A percentile compares a stretch with the other conserved stretches of the same genome.
These are phyloP conservation scores for Eilema depressum DNA, from an alignment of 2,888 invertebrate genomes.

Conservation along the genomic window DNA sequence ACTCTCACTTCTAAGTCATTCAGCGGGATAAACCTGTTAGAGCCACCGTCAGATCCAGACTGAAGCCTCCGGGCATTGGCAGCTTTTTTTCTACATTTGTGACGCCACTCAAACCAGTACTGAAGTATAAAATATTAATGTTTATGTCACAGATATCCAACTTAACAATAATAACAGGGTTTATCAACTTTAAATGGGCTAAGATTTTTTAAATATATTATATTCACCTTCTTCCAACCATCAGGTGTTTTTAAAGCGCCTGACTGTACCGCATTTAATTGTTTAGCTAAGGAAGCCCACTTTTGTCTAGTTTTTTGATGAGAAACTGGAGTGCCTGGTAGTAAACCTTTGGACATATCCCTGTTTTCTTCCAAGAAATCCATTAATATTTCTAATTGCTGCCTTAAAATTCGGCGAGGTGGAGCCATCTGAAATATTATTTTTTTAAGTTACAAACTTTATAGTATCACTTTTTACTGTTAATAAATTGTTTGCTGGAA, in stretches of 20 bases:
- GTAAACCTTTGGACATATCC: slow-evolving; percentile 71
- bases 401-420: slow-evolving; percentile 72
- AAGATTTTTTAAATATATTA: neutral
- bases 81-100: slow-evolving; percentile 78
- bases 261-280: slow-evolving; percentile 70
- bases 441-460: slow-evolving; percentile 4
- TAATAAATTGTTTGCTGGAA: neutral
- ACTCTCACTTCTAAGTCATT: slow-evolving; percentile 78
- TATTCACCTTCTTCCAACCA: slow-evolving; percentile 76
- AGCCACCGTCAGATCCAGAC: slow-evolving; percentile 56
- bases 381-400: slow-evolving; percentile 74
- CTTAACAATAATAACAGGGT: neutral
- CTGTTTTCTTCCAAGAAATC: slow-evolving; percentile 75
- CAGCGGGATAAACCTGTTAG: slow-evolving; percentile 69
- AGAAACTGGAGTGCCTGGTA: slow-evolving; percentile 65
- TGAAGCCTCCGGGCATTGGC: slow-evolving; percentile 66
- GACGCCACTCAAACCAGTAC: slow-evolving; percentile 83
- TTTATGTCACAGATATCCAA: neutral
- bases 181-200: neutral
- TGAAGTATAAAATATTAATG: slow-evolving; percentile 43
- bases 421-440: slow-evolving; percentile 71
- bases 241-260: slow-evolving; percentile 74
- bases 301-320: slow-evolving; percentile 70
- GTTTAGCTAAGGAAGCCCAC: slow-evolving; percentile 73
- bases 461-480: neutral